Evolutionary conservation across 1,140 invertebrate genomes (phyloP).

Genomic region (Alviniconcha marisindica): DNA sequence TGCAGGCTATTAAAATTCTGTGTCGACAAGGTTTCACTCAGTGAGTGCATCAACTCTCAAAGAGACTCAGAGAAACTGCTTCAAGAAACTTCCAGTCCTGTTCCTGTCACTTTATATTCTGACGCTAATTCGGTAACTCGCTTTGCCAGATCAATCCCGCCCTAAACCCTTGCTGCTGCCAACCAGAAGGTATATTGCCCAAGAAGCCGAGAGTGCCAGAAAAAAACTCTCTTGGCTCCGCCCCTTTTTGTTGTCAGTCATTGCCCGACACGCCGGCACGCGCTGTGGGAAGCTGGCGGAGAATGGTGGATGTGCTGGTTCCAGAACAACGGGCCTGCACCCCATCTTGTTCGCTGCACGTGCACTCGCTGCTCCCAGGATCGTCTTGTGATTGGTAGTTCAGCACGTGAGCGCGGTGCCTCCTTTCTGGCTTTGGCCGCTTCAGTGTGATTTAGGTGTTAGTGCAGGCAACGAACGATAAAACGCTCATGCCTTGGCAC

Average conservation of each 20-base stretch:
- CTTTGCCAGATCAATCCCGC: too few relatives aligned
- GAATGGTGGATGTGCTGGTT: background rate
- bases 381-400: background rate
- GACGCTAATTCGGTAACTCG: too few relatives aligned
- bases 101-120: background rate
- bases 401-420: background rate
- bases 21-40: too few relatives aligned
- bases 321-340: background rate
- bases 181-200: too few relatives aligned
- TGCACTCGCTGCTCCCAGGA: background rate
- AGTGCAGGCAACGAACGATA: slow-evolving; percentile 14
- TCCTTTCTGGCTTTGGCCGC: background rate
- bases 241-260: slow-evolving; percentile 14
- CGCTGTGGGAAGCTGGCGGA: background rate
- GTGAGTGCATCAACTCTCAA: too few relatives aligned
- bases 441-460: slow-evolving; percentile 15
- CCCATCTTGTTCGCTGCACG: background rate
- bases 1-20: too few relatives aligned
- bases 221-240: background rate
- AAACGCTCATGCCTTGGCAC: background rate
- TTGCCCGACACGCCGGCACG: background rate
- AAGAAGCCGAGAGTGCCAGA: too few relatives aligned
- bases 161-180: too few relatives aligned
- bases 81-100: too few relatives aligned
- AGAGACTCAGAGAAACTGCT: too few relatives aligned